Evolutionary conservation across 2,113 vertebrate species (phyloP).

Genomic region (Cnemophilus loriae): DNA sequence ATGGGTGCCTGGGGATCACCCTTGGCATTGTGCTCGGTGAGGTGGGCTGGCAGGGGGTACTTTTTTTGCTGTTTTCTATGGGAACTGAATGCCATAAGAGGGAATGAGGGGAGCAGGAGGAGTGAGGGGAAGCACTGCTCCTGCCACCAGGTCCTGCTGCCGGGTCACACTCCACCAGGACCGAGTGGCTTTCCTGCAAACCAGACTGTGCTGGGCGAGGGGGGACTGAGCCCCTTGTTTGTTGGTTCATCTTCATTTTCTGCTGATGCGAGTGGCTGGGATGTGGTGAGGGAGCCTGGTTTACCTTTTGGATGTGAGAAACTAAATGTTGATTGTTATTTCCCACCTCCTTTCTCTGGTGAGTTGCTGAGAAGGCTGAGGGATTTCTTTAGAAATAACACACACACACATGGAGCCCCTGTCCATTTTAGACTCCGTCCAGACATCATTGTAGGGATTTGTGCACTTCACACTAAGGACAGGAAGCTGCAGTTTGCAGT

Average conservation of each 20-base stretch:
- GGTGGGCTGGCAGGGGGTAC: constrained; percentile 55
- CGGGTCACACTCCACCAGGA: not conserved
- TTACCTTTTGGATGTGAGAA: constrained; percentile 37
- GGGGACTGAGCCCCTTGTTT: constrained; percentile 32
- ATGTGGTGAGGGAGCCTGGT: constrained; percentile 19
- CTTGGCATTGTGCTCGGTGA: constrained; percentile 38
- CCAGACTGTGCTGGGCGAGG: not conserved
- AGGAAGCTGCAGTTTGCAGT: constrained; percentile 38
- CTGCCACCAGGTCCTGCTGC: not conserved
- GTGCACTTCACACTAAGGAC: constrained; percentile 18
- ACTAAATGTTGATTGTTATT: not conserved
- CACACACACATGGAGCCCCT: not conserved
- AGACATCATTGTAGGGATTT: constrained; percentile 24
- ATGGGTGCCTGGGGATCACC: constrained; percentile 48
- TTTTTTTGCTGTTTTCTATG: constrained; percentile 59
- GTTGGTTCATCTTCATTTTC: constrained; percentile 59
- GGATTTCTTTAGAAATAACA: constrained; percentile 48
- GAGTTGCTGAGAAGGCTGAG: constrained; percentile 51
- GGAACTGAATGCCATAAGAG: constrained; percentile 75
- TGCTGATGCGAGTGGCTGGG: constrained; percentile 40
- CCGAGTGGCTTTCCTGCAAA: not conserved
- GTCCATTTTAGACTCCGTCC: constrained; percentile 25
- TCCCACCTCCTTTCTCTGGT: constrained; percentile 49
- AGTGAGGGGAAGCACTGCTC: constrained; percentile 7
- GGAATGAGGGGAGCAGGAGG: constrained; percentile 20